phyloP scores from a whole-genome alignment of 2,113 vertebrate genomes.

The Heterotis niloticus region DNA sequence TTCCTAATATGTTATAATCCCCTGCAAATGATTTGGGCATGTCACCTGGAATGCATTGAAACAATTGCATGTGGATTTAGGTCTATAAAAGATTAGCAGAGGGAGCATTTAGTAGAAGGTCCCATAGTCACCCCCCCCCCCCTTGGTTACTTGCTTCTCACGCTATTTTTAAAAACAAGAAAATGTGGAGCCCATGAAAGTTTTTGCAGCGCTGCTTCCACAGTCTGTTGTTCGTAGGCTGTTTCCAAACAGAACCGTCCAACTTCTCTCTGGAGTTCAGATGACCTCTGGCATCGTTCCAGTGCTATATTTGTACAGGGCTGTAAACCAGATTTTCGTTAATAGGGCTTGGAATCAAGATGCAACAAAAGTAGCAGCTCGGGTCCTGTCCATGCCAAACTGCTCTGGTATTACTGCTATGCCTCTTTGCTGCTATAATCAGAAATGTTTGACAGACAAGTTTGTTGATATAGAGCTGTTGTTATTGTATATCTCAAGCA shows the following conservation, averaged over 20 bases:
- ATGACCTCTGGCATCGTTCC: background rate
- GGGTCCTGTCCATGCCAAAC: background rate
- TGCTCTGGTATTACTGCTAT: no score
- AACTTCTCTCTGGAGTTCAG: background rate
- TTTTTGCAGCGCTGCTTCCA: background rate
- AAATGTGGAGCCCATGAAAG: background rate
- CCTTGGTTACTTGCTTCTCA: background rate
- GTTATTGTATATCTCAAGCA: no score
- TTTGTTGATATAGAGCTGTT: no score
- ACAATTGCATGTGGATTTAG: no score
- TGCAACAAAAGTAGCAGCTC: background rate
- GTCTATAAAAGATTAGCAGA: no score
- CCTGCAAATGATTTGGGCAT: no score
- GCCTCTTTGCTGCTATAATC: no score
- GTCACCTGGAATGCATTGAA: no score
- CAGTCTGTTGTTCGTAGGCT: background rate
- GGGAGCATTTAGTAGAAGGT: background rate
- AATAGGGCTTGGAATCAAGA: constrained; percentile 8
- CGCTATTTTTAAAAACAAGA: constrained; percentile 8
- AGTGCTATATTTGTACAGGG: constrained; percentile 15
- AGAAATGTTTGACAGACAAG: no score
- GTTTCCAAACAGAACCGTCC: background rate
- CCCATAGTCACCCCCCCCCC: background rate
- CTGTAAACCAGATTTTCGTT: constrained; percentile 22
- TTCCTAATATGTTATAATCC: no score